Conservation (phyloP, 1,140 invertebrate genomes). For the Calliphora vicina region DNA sequence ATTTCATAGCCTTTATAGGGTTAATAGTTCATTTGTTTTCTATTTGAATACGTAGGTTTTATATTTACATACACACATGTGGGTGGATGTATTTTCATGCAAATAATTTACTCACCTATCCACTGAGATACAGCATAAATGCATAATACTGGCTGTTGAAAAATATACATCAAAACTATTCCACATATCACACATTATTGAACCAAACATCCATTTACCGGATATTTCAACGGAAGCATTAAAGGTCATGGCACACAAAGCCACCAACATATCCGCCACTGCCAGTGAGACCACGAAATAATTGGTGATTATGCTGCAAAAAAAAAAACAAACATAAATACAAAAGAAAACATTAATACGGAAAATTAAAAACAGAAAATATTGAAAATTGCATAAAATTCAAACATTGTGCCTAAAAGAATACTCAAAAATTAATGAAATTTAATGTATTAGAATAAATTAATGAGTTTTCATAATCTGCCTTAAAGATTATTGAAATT, state of each 20-base stretch:
- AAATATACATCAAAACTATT: conserved; percentile 96
- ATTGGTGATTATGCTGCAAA: conserved; percentile 83
- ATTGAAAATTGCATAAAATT: neutral
- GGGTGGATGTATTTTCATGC: neutral
- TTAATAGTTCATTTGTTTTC: neutral
- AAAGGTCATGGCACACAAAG: conserved; percentile 92
- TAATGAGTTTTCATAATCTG: neutral
- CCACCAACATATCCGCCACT: conserved; percentile 90
- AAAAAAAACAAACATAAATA: conserved; percentile 24
- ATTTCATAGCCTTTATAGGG: neutral
- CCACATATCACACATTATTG: conserved; percentile 94
- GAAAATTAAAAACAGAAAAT: neutral
- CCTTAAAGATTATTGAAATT: neutral
- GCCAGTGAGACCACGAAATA: conserved; percentile 94
- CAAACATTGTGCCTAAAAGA: too few species aligned
- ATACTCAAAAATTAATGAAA: too few species aligned
- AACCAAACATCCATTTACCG: conserved; percentile 87
- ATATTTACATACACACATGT: neutral
- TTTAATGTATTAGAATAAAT: too few species aligned
- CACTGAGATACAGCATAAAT: conserved; percentile 90
- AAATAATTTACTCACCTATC: conserved; percentile 63
- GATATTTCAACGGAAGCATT: conserved; percentile 87
- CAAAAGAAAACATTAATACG: neutral
- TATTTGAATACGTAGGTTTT: too few species aligned
- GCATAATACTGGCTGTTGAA: conserved; percentile 86